These are phyloP conservation scores for Capreolus pygargus DNA, from an alignment of 2,113 vertebrate species.

Conservation along the genomic window DNA sequence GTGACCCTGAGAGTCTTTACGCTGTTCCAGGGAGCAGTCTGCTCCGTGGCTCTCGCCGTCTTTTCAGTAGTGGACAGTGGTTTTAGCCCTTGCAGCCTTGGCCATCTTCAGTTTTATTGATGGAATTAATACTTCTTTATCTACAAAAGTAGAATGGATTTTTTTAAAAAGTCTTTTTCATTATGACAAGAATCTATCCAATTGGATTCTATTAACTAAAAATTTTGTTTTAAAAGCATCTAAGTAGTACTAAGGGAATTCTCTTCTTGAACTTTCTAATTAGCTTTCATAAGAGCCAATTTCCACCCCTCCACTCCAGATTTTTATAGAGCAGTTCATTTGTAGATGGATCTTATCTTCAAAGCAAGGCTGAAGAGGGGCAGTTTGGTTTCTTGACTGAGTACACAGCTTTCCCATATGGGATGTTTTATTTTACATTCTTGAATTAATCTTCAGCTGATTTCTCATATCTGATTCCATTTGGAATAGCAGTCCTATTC, in stretches of 20 bases:
- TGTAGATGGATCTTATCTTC: not conserved
- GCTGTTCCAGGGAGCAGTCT: not conserved
- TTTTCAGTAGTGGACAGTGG: not conserved
- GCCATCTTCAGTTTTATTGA: not conserved
- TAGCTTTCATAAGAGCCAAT: not conserved
- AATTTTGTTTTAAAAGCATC: not conserved
- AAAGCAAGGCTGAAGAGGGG: not conserved
- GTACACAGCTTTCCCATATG: not conserved
- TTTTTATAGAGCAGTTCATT: not conserved
- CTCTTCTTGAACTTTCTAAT: not conserved
- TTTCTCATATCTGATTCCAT: not conserved
- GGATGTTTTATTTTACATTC: not conserved
- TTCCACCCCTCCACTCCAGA: not conserved
- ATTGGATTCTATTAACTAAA: slow-evolving; percentile 17
- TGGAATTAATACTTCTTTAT: not conserved
- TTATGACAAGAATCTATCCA: not conserved
- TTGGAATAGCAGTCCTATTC: not conserved
- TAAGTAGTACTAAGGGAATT: not conserved
- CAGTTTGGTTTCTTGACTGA: not conserved
- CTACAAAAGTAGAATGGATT: not conserved
- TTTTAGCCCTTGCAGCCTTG: not conserved
- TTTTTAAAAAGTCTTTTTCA: not conserved
- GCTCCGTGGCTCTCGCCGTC: accelerated
- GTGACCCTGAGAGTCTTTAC: not conserved
- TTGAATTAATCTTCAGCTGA: not conserved